Conservation (phyloP, 2,113 vertebrate species). For the Fulmarus glacialis region DNA sequence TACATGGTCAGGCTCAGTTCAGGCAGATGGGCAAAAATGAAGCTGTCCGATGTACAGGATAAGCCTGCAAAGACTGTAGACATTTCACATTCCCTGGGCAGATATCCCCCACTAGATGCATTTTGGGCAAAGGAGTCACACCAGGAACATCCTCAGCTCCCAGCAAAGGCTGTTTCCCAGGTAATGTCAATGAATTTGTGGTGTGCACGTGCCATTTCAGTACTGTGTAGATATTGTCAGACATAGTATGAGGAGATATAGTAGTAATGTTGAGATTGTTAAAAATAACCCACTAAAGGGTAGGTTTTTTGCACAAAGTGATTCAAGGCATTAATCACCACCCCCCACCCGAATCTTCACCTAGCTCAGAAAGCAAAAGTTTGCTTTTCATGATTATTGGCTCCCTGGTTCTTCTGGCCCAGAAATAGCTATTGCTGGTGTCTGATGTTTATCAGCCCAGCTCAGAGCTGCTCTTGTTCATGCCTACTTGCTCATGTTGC, state of each 20-base stretch:
- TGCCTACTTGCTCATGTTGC: not conserved
- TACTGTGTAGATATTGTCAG: not conserved
- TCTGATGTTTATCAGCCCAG: not conserved
- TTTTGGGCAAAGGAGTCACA: not conserved
- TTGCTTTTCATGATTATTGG: not conserved
- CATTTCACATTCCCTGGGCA: not conserved
- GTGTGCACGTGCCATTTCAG: not conserved
- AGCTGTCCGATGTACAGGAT: not conserved
- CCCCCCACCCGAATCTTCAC: fast-evolving
- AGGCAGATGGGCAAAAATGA: not conserved
- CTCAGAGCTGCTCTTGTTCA: not conserved
- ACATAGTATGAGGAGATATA: not conserved
- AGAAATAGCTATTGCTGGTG: not conserved
- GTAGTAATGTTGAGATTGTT: not conserved
- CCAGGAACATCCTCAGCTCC: not conserved
- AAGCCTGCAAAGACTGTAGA: not conserved
- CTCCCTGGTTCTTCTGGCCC: not conserved
- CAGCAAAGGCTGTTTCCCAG: not conserved
- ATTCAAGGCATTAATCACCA: not conserved
- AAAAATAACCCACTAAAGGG: not conserved
- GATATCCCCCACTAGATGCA: not conserved
- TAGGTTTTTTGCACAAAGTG: not conserved
- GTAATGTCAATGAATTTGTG: not conserved
- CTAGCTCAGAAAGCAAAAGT: not conserved
- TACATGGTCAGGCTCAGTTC: not conserved